Conservation (phyloP, 2,888 invertebrate genomes). For the Acanthosepion esculentum region DNA sequence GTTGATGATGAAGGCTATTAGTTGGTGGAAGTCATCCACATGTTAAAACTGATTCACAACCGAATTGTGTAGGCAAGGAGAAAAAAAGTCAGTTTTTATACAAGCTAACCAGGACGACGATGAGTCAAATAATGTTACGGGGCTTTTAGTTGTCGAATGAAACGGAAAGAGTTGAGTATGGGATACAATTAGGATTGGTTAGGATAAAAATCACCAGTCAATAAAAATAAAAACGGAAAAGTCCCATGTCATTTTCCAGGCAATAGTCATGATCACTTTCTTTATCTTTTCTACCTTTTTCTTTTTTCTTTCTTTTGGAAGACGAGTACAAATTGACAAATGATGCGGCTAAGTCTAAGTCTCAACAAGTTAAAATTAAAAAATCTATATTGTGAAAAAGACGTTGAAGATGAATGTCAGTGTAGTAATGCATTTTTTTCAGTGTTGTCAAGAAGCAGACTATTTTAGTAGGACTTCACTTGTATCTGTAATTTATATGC, state of each 20-base stretch:
- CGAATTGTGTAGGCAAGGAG: neutral
- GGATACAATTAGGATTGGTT: neutral
- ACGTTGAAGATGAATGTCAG: no score
- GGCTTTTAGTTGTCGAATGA: neutral
- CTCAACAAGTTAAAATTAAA: neutral
- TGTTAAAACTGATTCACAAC: neutral
- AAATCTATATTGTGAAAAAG: no score
- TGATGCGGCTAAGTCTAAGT: no score
- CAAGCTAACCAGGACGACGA: neutral
- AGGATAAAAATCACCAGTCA: neutral
- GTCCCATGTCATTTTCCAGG: neutral
- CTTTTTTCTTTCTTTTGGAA: neutral
- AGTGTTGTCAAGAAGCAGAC: no score
- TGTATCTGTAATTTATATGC: no score
- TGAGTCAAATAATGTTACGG: neutral
- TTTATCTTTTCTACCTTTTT: neutral
- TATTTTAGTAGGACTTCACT: no score
- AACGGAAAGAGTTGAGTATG: neutral
- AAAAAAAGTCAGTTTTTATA: neutral
- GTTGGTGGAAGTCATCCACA: conserved; percentile 33
- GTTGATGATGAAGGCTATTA: neutral
- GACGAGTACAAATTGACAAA: neutral
- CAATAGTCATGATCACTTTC: neutral
- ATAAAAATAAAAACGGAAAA: neutral
- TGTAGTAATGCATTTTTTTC: no score